A percentile compares a stretch with the other conserved stretches of the same genome.
Evolutionary conservation across 2,888 invertebrate species (phyloP).

Genomic region (Kuschelorhynchus macadamiae): DNA sequence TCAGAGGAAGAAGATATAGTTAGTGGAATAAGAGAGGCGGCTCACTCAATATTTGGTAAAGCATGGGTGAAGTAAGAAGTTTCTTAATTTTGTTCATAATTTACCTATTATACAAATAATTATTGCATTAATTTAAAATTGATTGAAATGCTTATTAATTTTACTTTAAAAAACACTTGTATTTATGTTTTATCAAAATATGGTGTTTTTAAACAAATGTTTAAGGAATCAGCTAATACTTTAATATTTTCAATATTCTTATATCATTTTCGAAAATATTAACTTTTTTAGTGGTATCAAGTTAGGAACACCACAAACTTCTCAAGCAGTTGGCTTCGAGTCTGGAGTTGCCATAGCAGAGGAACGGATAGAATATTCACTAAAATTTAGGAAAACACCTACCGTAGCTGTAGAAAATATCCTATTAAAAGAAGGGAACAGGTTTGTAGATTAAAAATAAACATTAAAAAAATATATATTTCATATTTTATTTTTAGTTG

Average conservation of each 20-base stretch:
- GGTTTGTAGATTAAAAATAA: too few species aligned
- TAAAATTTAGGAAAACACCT: constrained; percentile 76
- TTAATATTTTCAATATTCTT: too few species aligned
- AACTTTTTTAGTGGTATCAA: constrained; percentile 74
- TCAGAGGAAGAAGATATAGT: constrained; percentile 85
- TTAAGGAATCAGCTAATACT: too few species aligned
- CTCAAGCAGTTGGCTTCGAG: constrained; percentile 85
- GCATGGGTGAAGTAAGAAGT: constrained; percentile 80
- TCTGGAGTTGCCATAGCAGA: constrained; percentile 82
- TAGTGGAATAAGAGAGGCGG: constrained; percentile 83
- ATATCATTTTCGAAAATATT: too few species aligned
- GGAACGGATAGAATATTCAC: constrained; percentile 77
- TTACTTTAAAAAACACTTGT: too few species aligned
- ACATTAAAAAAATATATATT: too few species aligned
- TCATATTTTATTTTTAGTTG: constrained; percentile 72
- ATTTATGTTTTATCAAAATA: too few species aligned
- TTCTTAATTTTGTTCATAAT: not conserved
- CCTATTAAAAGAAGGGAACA: constrained; percentile 77
- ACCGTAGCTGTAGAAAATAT: constrained; percentile 84
- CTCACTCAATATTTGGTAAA: constrained; percentile 84
- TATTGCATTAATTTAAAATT: too few species aligned
- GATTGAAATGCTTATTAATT: too few species aligned
- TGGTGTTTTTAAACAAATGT: too few species aligned
- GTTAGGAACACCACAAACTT: constrained; percentile 76
- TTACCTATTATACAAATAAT: too few species aligned